Evolutionary conservation across 2,797 vertebrate species (phyloP).

Genomic region (Podargus strigoides): DNA sequence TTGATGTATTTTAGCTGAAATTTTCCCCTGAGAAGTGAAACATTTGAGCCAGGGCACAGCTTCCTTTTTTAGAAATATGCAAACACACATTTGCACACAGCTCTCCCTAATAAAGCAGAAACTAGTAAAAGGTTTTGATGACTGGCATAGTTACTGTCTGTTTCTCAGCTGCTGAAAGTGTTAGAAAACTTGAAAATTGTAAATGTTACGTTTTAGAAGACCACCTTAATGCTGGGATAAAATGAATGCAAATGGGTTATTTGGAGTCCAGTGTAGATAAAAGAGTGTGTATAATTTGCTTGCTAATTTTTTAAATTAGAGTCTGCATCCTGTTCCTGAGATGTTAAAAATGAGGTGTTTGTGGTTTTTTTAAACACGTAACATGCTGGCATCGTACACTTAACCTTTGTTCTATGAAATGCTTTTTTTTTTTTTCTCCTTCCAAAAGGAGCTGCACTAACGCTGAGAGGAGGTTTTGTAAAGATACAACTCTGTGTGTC

Average conservation of each 20-base stretch:
- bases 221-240: neutral
- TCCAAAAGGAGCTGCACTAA: neutral
- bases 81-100: neutral
- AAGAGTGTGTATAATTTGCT: neutral
- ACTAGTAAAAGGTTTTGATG: neutral
- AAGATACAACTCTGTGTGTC: neutral
- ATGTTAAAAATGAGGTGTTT: neutral
- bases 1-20: neutral
- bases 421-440: neutral
- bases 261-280: neutral
- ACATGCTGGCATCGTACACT: neutral
- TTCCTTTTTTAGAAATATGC: neutral
- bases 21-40: neutral
- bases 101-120: neutral
- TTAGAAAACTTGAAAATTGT: neutral
- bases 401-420: neutral
- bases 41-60: neutral
- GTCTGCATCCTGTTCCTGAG: neutral
- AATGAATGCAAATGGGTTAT: neutral
- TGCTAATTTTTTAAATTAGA: neutral
- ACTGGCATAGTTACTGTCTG: neutral
- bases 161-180: neutral
- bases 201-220: neutral
- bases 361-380: fast-evolving
- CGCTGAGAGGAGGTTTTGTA: neutral